Conservation (phyloP, 2,888 invertebrate genomes). For the Philereme vetulata region DNA sequence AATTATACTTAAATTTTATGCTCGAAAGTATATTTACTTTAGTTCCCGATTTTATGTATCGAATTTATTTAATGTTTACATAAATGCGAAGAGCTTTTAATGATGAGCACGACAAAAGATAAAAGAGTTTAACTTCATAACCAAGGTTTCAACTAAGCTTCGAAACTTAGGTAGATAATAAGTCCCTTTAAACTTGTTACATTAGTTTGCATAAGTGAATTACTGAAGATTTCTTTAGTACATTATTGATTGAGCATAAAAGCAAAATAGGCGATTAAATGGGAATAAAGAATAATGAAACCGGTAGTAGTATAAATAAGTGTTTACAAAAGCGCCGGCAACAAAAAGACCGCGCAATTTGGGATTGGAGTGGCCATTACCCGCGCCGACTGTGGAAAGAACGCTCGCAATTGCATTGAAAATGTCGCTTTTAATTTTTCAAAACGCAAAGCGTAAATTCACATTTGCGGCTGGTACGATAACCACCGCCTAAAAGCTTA, state of each 20-base stretch:
- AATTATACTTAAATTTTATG: constrained; percentile 56
- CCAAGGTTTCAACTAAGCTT: constrained; percentile 16
- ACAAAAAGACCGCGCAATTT: constrained; percentile 70
- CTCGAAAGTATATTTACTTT: constrained; percentile 31
- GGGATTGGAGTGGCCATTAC: constrained; percentile 80
- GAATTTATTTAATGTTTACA: neutral
- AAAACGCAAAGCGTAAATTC: constrained; percentile 79
- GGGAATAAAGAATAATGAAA: constrained; percentile 51
- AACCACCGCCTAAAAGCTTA: constrained; percentile 78
- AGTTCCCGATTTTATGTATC: constrained; percentile 17
- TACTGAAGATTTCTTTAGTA: no score
- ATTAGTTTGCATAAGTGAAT: neutral
- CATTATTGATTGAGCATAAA: neutral
- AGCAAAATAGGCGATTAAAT: constrained; percentile 46
- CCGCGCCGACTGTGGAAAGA: constrained; percentile 72
- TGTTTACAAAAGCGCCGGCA: constrained; percentile 70
- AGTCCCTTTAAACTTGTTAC: constrained; percentile 19
- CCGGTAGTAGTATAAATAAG: constrained; percentile 64
- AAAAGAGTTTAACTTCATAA: constrained; percentile 8
- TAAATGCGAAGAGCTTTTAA: neutral
- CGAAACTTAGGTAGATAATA: constrained; percentile 12
- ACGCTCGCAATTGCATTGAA: constrained; percentile 77
- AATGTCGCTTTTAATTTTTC: constrained; percentile 81
- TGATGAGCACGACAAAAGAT: neutral
- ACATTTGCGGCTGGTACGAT: constrained; percentile 72